Percentiles rank a stretch among this genome's conserved stretches.
Conservation (phyloP, 1,140 invertebrate genomes). For the Coenobita brevimanus region DNA sequence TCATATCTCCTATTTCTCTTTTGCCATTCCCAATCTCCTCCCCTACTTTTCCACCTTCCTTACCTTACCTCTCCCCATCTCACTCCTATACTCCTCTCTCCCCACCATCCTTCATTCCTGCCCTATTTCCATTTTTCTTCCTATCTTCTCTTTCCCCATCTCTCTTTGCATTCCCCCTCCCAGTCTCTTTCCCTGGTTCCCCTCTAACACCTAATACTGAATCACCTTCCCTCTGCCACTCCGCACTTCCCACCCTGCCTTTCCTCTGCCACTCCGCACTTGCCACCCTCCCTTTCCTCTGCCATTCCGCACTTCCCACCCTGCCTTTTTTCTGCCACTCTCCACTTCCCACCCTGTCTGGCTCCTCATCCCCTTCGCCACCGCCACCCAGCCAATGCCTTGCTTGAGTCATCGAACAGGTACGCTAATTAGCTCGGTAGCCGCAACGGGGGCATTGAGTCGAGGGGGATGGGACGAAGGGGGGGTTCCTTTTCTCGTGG, state of each 20-base stretch:
- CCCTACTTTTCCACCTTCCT: not conserved
- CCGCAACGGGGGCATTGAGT: conserved; percentile 7
- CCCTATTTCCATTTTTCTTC: too few relatives aligned
- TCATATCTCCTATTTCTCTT: too few relatives aligned
- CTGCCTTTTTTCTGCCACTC: too few relatives aligned
- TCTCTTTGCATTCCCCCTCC: not conserved
- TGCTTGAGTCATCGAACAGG: conserved; percentile 20
- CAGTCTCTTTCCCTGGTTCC: not conserved
- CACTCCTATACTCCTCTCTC: not conserved
- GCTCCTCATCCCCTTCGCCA: not conserved
- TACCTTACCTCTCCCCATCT: not conserved
- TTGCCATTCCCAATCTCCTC: too few relatives aligned
- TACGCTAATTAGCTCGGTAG: conserved; percentile 61
- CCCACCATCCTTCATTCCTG: not conserved
- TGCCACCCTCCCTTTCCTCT: too few relatives aligned
- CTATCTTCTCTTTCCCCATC: too few relatives aligned
- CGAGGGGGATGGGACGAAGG: not conserved
- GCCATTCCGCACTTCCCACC: too few relatives aligned
- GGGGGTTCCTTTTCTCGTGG: conserved; percentile 10
- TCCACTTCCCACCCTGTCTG: too few relatives aligned
- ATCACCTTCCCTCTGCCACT: too few relatives aligned
- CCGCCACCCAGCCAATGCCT: too few relatives aligned
- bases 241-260: not conserved
- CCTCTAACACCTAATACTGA: too few relatives aligned
- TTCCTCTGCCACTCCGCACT: not conserved